Evolutionary conservation across 2,113 vertebrate genomes (phyloP).

Genomic region (Mormyrus iriodes): DNA sequence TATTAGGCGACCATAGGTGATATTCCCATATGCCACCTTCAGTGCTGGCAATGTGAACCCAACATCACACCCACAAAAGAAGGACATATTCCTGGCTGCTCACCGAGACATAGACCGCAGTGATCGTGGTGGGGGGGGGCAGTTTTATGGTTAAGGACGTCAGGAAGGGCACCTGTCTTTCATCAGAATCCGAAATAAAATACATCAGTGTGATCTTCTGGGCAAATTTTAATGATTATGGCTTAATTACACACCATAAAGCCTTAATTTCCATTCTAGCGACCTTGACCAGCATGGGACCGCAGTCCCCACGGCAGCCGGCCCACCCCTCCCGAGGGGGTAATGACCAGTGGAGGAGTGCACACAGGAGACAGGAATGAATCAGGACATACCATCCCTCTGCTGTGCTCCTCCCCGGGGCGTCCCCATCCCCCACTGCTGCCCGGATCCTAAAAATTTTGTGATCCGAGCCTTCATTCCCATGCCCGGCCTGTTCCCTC

Average conservation of each 20-base stretch:
- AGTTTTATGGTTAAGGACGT: not conserved
- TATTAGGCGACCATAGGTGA: no score
- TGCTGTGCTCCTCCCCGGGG: not conserved
- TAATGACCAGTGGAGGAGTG: not conserved
- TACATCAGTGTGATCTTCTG: not conserved
- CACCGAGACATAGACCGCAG: not conserved
- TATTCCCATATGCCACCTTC: not conserved
- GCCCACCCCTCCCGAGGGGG: not conserved
- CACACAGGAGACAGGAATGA: not conserved
- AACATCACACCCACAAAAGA: not conserved
- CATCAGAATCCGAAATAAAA: not conserved
- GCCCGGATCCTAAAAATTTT: not conserved
- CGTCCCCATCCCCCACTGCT: not conserved
- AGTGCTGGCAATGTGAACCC: not conserved
- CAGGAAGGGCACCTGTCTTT: not conserved
- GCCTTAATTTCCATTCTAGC: not conserved
- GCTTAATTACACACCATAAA: not conserved
- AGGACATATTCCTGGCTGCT: not conserved
- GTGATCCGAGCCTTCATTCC: not conserved
- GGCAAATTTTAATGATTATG: not conserved
- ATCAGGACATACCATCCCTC: not conserved
- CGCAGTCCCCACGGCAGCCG: not conserved
- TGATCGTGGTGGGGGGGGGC: not conserved
- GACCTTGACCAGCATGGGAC: not conserved
- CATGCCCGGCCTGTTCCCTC: not conserved